phyloP scores from a whole-genome alignment of 2,797 vertebrate genomes.

The Meriones psammophilus region DNA sequence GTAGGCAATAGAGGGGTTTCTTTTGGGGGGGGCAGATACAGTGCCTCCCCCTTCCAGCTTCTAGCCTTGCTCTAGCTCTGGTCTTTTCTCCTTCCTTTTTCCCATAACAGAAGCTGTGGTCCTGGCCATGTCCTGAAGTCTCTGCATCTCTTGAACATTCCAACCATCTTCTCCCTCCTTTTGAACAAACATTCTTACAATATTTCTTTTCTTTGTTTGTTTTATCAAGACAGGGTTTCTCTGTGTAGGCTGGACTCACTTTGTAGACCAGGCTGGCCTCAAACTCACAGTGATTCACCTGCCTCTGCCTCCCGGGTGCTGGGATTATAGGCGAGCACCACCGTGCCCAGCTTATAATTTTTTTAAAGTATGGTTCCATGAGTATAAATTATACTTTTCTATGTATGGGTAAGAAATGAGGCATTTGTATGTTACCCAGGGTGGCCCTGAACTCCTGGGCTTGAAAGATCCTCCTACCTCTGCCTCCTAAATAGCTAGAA shows the following conservation, averaged over 20 bases:
- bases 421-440: background rate
- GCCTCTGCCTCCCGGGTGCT: too few relatives aligned
- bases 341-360: conserved; percentile 45
- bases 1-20: conserved; percentile 80
- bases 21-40: conserved; percentile 66
- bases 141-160: conserved; percentile 82
- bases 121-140: conserved; percentile 81
- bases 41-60: conserved; percentile 74
- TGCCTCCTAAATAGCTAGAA: background rate
- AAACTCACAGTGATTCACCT: too few relatives aligned
- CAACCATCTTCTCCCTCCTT: conserved; percentile 67
- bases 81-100: conserved; percentile 70
- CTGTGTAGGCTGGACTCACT: too few relatives aligned
- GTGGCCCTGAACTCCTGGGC: background rate
- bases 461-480: background rate
- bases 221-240: too few relatives aligned
- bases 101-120: conserved; percentile 76
- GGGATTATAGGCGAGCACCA: too few relatives aligned
- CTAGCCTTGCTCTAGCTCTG: conserved; percentile 76
- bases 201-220: background rate
- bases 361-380: background rate
- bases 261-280: too few relatives aligned
- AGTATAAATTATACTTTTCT: background rate
- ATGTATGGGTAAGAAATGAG: background rate
- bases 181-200: conserved; percentile 79